Evolutionary conservation across 2,113 vertebrate genomes (phyloP), one percentile per base, ranked within the genome.

Genomic region (Sinosuthora webbiana): DNA sequence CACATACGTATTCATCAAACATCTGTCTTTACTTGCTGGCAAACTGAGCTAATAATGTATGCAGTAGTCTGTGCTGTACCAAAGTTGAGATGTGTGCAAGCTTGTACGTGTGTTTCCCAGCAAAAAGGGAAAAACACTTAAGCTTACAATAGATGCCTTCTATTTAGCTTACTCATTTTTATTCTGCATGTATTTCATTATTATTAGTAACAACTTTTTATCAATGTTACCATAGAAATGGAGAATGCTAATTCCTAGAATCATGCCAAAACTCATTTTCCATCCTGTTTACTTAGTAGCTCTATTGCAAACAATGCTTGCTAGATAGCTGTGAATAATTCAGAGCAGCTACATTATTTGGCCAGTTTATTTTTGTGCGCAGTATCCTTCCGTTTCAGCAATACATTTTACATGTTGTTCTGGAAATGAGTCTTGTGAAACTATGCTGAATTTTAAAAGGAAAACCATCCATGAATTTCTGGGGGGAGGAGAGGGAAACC

Each of bases 211-310:
- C 52, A 94, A 71, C 9, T 14, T 91, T 93, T 71, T 92, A 82
- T 91, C 53, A 64, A 15, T 76, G 89, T 79, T 93, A 39, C 84
- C 81, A 68, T 68, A 84, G 90, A 93, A 94, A 93, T 87, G 28
- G 39, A 82, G 75, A 86, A 62, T 41, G 55, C 6, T 37, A 49
- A 76, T 92, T 89, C 18, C 55, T 76, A 52, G 57, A 94, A 74
- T 75, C 55, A 33, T 85, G 69, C 77, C 80, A 90, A 73, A 92
- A 64, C 65, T 77, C 5, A 50, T 90, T 96, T 94, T 89, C 76
- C 52, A 18, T 65, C 39, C 64, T 90, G 71, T 63, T 94, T 90
- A 30, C 59, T 80, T 69, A 67, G 67, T 52, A 78, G 42, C 31
- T 85, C 10, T 64, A 11, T n/a, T 60, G 37, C 65, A 93, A 96